Evolutionary conservation across 2,888 invertebrate species (phyloP), one percentile per base, ranked within the genome.

Genomic region (Folsomia manolachei): DNA sequence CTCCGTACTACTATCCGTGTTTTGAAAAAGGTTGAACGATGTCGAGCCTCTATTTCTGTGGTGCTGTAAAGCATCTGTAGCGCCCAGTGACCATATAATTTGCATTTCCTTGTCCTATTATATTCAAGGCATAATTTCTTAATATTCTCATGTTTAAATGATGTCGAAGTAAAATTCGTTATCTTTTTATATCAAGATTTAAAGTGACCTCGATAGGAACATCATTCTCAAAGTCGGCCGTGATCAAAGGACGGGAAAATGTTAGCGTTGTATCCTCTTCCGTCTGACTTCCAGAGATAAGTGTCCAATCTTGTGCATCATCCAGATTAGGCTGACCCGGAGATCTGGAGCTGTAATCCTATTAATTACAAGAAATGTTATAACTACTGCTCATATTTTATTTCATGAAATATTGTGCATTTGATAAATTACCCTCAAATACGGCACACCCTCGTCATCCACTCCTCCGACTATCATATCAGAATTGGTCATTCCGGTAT

Each of bases 61-160:
- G n/a, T 64, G 27, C 11, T 19, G 2, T 7, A 64, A 2, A 14
- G 18, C 7, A 27, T 64, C 64, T 64, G 4, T 27, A 2, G 26
- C n/a, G 11, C 64, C 64, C 27, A 64, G 24, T 11, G 64, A 25
- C 64, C 64, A 64, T 18, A 64, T 64, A 2, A 64, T 64, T 2
- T 64, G 9, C 64, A 64, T 64, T 11, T 4, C 11, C 1, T 27
- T 11, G 26, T 64, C 64, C 64, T 64, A n/a, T 21, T n/a, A n/a
- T n/a, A n/a, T n/a, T n/a, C n/a, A n/a, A n/a, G n/a, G n/a, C n/a
- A n/a, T n/a, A n/a, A n/a, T n/a, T n/a, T n/a, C n/a, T n/a, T n/a
- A n/a, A n/a, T n/a, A n/a, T n/a, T n/a, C n/a, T n/a, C n/a, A n/a
- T n/a, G n/a, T n/a, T n/a, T n/a, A n/a, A n/a, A n/a, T n/a, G n/a